These are phyloP conservation scores for Sinosuthora webbiana DNA, from an alignment of 2,113 vertebrate genomes.

Conservation along the genomic window DNA sequence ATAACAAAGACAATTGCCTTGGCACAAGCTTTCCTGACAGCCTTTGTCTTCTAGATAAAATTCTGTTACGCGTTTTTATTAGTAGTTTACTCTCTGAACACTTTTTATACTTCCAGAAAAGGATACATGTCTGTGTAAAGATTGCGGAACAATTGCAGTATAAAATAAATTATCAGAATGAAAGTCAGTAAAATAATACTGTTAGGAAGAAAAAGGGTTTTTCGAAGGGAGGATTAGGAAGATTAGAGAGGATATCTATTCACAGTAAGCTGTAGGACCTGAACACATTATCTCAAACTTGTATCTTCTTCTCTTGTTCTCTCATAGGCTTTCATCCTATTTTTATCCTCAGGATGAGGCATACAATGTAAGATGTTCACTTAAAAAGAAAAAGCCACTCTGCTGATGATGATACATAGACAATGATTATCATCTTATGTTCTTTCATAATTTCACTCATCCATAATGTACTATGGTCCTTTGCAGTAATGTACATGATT, in stretches of 20 bases:
- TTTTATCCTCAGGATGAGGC: background rate
- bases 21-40: background rate
- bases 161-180: background rate
- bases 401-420: background rate
- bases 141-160: background rate
- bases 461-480: background rate
- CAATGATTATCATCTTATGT: background rate
- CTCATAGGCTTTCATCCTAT: background rate
- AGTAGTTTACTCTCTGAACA: background rate
- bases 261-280: background rate
- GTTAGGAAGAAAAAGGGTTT: background rate
- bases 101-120: background rate
- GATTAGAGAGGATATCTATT: background rate
- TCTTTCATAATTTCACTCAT: slow-evolving; percentile 17
- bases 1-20: background rate
- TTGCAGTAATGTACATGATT: background rate
- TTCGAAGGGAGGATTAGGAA: background rate
- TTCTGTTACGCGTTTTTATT: background rate
- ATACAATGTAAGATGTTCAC: slow-evolving; percentile 5
- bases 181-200: background rate
- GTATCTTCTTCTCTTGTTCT: background rate
- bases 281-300: background rate
- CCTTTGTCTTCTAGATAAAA: background rate
- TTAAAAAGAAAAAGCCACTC: slow-evolving; percentile 7
- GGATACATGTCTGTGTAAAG: background rate